phyloP scores from a whole-genome alignment of 2,113 vertebrate species.

The Suricata suricatta region DNA sequence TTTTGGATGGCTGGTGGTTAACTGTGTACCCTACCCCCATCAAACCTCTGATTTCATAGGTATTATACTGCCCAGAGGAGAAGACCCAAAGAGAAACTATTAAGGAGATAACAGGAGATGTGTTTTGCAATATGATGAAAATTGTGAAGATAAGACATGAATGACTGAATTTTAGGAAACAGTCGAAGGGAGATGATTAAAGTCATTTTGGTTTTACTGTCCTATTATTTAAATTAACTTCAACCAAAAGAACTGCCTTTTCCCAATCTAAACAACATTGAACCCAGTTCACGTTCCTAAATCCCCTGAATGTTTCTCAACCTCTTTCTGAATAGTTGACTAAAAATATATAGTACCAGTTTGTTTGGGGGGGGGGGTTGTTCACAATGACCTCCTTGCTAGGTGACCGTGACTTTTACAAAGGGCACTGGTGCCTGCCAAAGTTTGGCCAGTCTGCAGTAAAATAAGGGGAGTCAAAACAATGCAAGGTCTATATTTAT shows the following conservation, averaged over 20 bases:
- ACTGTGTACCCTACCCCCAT: background rate
- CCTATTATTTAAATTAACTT: constrained; percentile 14
- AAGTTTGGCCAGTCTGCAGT: background rate
- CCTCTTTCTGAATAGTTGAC: background rate
- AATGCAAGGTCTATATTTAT: background rate
- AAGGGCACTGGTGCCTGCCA: background rate
- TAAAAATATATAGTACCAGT: background rate
- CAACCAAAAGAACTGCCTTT: background rate
- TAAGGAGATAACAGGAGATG: background rate
- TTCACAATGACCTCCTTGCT: background rate
- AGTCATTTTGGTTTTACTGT: background rate
- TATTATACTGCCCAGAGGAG: background rate
- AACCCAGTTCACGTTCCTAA: background rate
- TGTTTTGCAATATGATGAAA: background rate
- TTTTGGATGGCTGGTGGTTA: background rate
- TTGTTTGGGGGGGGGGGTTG: background rate
- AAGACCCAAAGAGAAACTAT: background rate
- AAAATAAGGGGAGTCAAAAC: fast-evolving
- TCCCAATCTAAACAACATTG: background rate
- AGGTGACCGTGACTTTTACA: background rate
- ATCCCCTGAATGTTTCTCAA: background rate
- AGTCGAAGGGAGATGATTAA: background rate
- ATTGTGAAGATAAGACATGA: background rate
- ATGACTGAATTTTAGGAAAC: background rate
- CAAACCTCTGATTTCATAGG: background rate